Conservation (phyloP, 2,888 invertebrate genomes). For the Apoderus coryli region DNA sequence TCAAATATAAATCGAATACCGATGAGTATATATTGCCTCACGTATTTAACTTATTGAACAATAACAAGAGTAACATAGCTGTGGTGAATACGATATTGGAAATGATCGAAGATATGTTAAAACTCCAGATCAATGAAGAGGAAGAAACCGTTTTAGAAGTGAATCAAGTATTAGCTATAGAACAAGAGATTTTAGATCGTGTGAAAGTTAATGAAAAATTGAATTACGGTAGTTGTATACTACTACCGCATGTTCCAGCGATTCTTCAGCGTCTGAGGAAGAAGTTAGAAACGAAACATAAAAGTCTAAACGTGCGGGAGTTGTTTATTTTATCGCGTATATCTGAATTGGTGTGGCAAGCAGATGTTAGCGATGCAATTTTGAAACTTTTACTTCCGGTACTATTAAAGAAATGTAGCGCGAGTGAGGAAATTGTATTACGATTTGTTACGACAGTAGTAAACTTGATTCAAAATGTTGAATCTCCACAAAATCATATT, state of each 20-base stretch:
- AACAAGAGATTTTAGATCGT: conserved; percentile 23
- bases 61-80: conserved; percentile 47
- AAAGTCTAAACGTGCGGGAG: conserved; percentile 51
- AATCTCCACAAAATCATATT: conserved; percentile 49
- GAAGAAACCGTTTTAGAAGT: conserved; percentile 28
- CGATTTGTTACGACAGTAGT: conserved; percentile 57
- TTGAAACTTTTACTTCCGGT: conserved; percentile 58
- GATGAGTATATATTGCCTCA: conserved; percentile 46
- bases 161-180: conserved; percentile 32
- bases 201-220: conserved; percentile 33
- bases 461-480: conserved; percentile 58
- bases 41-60: conserved; percentile 55
- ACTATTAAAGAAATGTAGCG: conserved; percentile 45
- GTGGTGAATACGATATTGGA: conserved; percentile 58
- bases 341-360: conserved; percentile 56
- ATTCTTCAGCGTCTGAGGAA: conserved; percentile 56
- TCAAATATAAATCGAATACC: conserved; percentile 39
- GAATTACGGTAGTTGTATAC: conserved; percentile 57
- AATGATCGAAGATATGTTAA: conserved; percentile 60
- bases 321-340: conserved; percentile 59
- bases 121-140: conserved; percentile 44
- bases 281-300: conserved; percentile 44
- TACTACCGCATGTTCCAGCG: conserved; percentile 56
- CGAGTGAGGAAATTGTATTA: conserved; percentile 52
- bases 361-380: conserved; percentile 52